Percentiles rank a stretch among this genome's conserved stretches.
Conservation (phyloP, 2,797 vertebrate genomes). For the Phalloptychus januarius region DNA sequence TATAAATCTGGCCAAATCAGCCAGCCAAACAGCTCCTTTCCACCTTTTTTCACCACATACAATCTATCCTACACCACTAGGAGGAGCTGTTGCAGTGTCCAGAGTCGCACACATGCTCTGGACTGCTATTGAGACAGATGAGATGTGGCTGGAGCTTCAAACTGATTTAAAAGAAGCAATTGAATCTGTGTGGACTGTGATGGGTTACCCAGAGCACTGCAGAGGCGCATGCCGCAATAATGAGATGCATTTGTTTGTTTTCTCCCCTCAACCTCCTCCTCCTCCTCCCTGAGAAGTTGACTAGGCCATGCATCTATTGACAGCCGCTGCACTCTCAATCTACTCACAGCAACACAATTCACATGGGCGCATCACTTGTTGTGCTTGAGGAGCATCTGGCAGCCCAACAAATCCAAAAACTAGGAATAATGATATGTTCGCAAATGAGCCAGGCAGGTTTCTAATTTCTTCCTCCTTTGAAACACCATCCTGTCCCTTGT, state of each 20-base stretch:
- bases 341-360: conserved; percentile 66
- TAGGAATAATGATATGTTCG: conserved; percentile 79
- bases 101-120: conserved; percentile 41
- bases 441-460: conserved; percentile 76
- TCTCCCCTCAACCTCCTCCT: conserved; percentile 45
- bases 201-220: conserved; percentile 81
- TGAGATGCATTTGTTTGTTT: conserved; percentile 84
- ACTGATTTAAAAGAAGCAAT: conserved; percentile 84
- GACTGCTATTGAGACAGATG: conserved; percentile 77
- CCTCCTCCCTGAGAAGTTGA: conserved; percentile 71
- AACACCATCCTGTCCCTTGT: conserved; percentile 48
- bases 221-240: conserved; percentile 77
- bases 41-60: conserved; percentile 11
- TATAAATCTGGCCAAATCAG: conserved; percentile 46
- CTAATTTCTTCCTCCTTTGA: conserved; percentile 64
- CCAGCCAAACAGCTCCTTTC: conserved; percentile 24
- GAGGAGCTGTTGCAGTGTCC: conserved; percentile 80
- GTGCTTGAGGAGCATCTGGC: conserved; percentile 69
- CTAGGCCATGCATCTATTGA: conserved; percentile 78
- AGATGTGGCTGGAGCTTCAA: conserved; percentile 81
- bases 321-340: conserved; percentile 74
- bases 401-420: conserved; percentile 77
- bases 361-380: conserved; percentile 77
- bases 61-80: conserved; percentile 67
- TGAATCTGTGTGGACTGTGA: conserved; percentile 82